phyloP scores from a whole-genome alignment of 2,113 vertebrate species.

The Ophthalmolycus amberensis region DNA sequence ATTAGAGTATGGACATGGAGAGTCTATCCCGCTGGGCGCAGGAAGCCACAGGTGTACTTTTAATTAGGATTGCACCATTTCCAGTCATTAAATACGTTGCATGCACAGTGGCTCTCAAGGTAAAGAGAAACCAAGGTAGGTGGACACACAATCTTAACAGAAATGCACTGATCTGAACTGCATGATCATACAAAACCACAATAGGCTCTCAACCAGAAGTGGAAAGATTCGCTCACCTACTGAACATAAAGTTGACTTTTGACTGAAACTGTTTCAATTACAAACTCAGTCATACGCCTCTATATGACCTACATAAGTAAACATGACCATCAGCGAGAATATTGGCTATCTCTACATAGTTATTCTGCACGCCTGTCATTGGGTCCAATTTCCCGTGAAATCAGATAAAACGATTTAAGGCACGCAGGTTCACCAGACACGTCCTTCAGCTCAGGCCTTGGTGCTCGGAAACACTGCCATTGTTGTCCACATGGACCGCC shows the following conservation, averaged over 20 bases:
- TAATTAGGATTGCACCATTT: constrained; percentile 70
- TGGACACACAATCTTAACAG: constrained; percentile 11
- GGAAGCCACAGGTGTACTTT: constrained; percentile 71
- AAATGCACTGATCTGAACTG: constrained; percentile 3
- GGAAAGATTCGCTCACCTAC: background rate
- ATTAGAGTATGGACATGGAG: constrained; percentile 53
- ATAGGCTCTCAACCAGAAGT: background rate
- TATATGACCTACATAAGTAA: background rate
- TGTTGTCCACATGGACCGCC: too few species aligned
- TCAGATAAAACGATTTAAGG: background rate
- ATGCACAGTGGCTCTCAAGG: constrained; percentile 31
- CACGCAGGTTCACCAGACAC: background rate
- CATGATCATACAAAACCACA: constrained; percentile 19
- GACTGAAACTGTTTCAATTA: too few species aligned
- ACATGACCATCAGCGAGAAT: background rate
- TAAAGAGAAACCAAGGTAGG: constrained; percentile 51
- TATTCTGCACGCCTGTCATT: background rate
- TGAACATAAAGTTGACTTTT: background rate
- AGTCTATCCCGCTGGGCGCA: constrained; percentile 50
- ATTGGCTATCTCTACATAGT: background rate
- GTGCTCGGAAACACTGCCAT: background rate
- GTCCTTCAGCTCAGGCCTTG: background rate
- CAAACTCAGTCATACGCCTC: too few species aligned
- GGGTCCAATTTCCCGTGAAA: background rate
- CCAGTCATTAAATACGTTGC: constrained; percentile 50